phyloP scores from a whole-genome alignment of 2,888 invertebrate species.

The Lithosia quadra region DNA sequence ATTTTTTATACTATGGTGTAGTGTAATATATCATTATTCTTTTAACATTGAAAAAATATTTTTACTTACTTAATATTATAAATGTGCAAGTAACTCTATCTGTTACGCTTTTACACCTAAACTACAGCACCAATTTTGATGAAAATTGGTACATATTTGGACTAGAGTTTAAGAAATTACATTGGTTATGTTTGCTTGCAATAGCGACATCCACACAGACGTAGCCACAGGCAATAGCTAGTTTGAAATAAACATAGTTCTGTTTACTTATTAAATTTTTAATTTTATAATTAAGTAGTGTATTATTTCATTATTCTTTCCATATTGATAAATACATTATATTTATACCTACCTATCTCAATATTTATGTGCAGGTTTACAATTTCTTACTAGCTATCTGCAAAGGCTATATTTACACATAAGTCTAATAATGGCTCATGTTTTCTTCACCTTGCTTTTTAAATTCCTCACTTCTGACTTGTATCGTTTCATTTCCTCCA shows the following conservation, averaged over 20 bases:
- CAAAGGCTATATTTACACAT: neutral
- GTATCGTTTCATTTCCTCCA: conserved; percentile 84
- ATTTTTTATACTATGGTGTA: conserved; percentile 4
- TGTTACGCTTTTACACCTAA: too few species aligned
- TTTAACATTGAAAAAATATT: neutral
- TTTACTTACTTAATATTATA: too few species aligned
- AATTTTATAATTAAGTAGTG: conserved; percentile 7
- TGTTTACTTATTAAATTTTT: conserved; percentile 35
- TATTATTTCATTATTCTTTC: neutral
- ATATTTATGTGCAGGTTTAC: neutral
- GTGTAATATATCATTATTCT: neutral
- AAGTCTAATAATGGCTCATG: conserved; percentile 50
- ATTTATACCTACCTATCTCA: conserved; percentile 2
- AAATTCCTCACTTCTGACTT: conserved; percentile 81
- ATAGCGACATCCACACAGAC: too few species aligned
- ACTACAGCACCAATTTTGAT: too few species aligned
- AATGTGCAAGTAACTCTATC: too few species aligned
- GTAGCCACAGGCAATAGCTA: neutral
- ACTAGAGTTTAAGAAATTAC: too few species aligned
- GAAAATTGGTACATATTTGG: too few species aligned
- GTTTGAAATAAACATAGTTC: neutral
- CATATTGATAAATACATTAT: neutral
- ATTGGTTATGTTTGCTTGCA: too few species aligned
- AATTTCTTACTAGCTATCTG: conserved; percentile 1
- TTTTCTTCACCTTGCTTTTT: conserved; percentile 82